A percentile compares a stretch with the other conserved stretches of the same genome.
phyloP scores from a whole-genome alignment of 2,888 invertebrate genomes.

The Tyria jacobaeae region DNA sequence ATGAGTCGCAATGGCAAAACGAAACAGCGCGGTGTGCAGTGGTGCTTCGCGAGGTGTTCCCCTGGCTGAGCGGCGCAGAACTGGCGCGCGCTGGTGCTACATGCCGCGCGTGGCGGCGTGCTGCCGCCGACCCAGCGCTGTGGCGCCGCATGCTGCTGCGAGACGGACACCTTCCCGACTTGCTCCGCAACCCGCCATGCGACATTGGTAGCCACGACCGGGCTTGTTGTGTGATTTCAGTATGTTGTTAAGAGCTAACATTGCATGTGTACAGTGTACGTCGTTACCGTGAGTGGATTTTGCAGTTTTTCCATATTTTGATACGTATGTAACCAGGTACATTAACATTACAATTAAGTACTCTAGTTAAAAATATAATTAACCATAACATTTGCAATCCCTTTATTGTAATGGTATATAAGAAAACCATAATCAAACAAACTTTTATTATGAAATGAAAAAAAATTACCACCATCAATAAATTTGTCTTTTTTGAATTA shows the following conservation, averaged over 20 bases:
- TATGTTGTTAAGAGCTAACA: not conserved
- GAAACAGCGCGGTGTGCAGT: conserved; percentile 43
- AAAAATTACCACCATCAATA: too few species aligned
- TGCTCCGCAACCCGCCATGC: conserved; percentile 25
- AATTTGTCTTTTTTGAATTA: too few species aligned
- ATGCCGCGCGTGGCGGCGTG: conserved; percentile 57
- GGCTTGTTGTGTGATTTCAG: not conserved
- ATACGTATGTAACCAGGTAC: not conserved
- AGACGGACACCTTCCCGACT: conserved; percentile 44
- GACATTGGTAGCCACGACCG: conserved; percentile 40
- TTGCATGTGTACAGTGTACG: not conserved
- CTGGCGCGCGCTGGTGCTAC: conserved; percentile 60
- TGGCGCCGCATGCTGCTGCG: conserved; percentile 33
- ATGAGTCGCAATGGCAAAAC: conserved; percentile 34
- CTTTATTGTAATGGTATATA: too few species aligned
- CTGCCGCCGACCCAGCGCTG: conserved; percentile 57
- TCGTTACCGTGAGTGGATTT: not conserved
- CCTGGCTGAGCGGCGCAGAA: conserved; percentile 49
- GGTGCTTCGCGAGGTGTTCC: conserved; percentile 22
- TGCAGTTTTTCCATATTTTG: not conserved
- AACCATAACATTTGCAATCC: too few species aligned
- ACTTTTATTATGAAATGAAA: too few species aligned
- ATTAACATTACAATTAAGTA: too few species aligned
- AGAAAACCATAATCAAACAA: too few species aligned
- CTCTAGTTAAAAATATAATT: too few species aligned